These are phyloP conservation scores for Danaus plexippus DNA, from an alignment of 1,140 invertebrate genomes.

Conservation along the genomic window DNA sequence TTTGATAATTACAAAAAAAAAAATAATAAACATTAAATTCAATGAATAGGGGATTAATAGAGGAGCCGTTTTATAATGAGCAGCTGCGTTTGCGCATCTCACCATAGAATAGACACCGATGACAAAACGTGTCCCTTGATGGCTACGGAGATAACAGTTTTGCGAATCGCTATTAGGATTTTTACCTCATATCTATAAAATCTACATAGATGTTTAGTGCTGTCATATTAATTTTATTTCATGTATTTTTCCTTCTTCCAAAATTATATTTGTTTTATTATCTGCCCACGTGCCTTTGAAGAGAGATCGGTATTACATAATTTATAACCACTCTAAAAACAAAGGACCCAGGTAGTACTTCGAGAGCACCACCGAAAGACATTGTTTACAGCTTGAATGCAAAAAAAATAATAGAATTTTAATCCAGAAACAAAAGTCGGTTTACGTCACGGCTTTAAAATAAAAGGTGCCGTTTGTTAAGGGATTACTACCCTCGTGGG, in stretches of 20 bases:
- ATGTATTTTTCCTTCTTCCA: neutral
- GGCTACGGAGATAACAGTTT: conserved; percentile 22
- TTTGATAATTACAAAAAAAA: conserved; percentile 5
- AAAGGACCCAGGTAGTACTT: conserved; percentile 15
- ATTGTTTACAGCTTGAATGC: conserved; percentile 19
- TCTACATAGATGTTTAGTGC: neutral
- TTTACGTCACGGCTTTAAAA: conserved; percentile 54
- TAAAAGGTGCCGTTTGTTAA: conserved; percentile 51
- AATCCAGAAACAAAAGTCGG: conserved; percentile 46
- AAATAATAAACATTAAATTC: conserved; percentile 19
- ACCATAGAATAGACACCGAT: conserved; percentile 38
- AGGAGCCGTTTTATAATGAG: conserved; percentile 39
- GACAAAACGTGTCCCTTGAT: conserved; percentile 45
- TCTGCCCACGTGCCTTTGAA: conserved; percentile 14
- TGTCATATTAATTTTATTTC: neutral
- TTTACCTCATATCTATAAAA: conserved; percentile 3
- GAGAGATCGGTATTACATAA: conserved; percentile 5
- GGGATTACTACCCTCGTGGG: conserved; percentile 42
- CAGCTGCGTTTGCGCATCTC: conserved; percentile 42
- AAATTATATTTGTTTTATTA: conserved; percentile 5
- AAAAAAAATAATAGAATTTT: conserved; percentile 29
- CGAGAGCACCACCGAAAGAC: conserved; percentile 11
- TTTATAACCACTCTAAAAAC: conserved; percentile 20
- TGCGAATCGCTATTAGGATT: conserved; percentile 17
- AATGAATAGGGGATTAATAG: conserved; percentile 21